phyloP scores from a whole-genome alignment of 2,888 invertebrate genomes.

The Phorcus lineatus region DNA sequence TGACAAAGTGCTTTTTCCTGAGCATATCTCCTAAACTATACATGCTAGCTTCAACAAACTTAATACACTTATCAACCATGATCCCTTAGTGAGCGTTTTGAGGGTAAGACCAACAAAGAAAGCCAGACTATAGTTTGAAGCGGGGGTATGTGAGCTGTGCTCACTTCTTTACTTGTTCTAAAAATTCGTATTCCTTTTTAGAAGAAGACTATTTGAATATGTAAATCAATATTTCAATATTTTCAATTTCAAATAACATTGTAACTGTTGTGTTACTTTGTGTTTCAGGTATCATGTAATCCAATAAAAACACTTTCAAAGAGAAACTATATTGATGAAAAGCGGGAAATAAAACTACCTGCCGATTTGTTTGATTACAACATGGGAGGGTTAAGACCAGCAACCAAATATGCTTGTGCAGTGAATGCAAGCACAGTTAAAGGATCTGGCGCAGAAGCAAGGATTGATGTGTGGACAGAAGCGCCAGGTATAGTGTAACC shows the following conservation, averaged over 20 bases:
- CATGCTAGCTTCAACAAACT: too few relatives aligned
- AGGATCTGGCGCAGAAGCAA: constrained; percentile 79
- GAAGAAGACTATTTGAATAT: too few relatives aligned
- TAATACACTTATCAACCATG: too few relatives aligned
- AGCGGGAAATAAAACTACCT: constrained; percentile 30
- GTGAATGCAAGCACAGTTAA: constrained; percentile 80
- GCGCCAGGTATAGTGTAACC: constrained; percentile 76
- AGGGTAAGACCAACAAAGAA: too few relatives aligned
- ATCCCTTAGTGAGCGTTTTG: too few relatives aligned
- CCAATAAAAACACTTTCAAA: constrained; percentile 37
- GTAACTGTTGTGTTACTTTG: background rate
- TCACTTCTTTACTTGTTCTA: too few relatives aligned
- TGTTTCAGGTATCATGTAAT: constrained; percentile 50
- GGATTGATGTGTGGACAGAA: constrained; percentile 81
- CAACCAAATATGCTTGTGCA: constrained; percentile 85
- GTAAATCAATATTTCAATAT: too few relatives aligned
- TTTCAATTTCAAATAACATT: background rate
- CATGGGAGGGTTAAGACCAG: constrained; percentile 78
- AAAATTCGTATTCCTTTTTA: too few relatives aligned
- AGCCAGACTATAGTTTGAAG: too few relatives aligned
- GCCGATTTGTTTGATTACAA: constrained; percentile 44
- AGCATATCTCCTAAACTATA: too few relatives aligned
- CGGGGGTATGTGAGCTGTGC: too few relatives aligned
- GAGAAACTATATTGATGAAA: background rate
- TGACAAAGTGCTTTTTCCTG: too few relatives aligned